A percentile compares a stretch with the other conserved stretches of the same genome.
phyloP scores from a whole-genome alignment of 1,140 invertebrate species.

The Frieseomelitta varia region DNA sequence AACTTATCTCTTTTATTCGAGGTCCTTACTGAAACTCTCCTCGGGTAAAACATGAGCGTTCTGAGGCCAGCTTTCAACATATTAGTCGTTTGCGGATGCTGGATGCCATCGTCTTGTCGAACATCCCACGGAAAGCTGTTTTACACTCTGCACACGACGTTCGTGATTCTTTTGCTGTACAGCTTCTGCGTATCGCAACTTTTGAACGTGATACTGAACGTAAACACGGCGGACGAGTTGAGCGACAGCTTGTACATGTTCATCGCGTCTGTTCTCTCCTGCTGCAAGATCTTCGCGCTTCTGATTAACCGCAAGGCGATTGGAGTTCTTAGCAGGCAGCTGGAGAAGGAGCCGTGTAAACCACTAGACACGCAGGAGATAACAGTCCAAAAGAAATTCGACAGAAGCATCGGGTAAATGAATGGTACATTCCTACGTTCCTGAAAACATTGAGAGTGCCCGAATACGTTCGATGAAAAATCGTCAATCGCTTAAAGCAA shows the following conservation, averaged over 20 bases:
- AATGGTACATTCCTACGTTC: neutral
- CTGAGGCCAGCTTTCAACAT: conserved; percentile 51
- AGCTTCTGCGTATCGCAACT: conserved; percentile 52
- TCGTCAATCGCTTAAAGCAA: too few species aligned
- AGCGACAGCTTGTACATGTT: conserved; percentile 54
- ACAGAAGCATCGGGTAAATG: conserved; percentile 52
- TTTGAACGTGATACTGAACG: conserved; percentile 47
- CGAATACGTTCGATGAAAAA: too few species aligned
- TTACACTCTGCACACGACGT: conserved; percentile 22
- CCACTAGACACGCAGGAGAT: conserved; percentile 23
- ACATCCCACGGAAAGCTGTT: neutral
- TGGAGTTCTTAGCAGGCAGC: neutral
- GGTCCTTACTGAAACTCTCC: neutral
- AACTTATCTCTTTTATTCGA: neutral
- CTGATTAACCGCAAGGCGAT: conserved; percentile 40
- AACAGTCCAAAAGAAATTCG: conserved; percentile 47
- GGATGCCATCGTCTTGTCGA: conserved; percentile 38
- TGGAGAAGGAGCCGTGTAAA: conserved; percentile 25
- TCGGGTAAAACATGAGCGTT: conserved; percentile 22
- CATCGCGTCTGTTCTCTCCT: conserved; percentile 40
- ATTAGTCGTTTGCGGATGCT: conserved; percentile 49
- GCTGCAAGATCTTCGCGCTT: conserved; percentile 48
- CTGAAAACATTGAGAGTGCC: too few species aligned
- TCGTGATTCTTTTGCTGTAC: conserved; percentile 35
- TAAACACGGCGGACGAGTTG: conserved; percentile 41